phyloP scores from a whole-genome alignment of 2,113 vertebrate genomes.

The Pitta sordida region DNA sequence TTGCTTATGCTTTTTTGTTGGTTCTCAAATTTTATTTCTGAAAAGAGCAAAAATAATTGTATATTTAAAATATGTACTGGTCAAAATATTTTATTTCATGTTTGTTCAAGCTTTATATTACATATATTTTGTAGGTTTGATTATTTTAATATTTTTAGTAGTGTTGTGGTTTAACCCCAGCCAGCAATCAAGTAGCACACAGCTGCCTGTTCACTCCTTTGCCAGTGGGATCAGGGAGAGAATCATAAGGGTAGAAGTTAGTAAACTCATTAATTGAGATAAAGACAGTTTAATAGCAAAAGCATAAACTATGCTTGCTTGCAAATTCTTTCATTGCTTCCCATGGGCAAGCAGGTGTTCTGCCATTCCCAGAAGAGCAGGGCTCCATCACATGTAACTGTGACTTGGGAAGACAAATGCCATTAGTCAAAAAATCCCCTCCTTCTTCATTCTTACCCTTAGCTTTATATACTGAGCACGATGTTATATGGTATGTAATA shows the following conservation, averaged over 20 bases:
- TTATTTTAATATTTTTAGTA: background rate
- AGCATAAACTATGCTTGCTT: background rate
- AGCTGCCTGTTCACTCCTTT: background rate
- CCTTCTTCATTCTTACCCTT: background rate
- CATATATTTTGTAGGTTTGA: background rate
- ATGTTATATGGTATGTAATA: background rate
- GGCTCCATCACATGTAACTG: fast-evolving
- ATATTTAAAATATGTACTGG: background rate
- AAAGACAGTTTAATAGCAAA: background rate
- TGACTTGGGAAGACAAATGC: background rate
- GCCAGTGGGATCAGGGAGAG: background rate
- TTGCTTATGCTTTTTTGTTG: background rate
- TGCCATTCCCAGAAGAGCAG: background rate
- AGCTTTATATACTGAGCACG: no score
- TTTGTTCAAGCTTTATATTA: background rate
- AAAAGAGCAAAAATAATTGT: background rate
- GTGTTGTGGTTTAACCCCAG: no score
- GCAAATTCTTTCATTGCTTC: background rate
- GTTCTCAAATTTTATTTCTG: background rate
- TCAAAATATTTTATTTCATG: background rate
- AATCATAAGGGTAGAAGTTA: background rate
- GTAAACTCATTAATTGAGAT: background rate
- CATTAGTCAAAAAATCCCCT: background rate
- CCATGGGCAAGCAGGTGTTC: background rate
- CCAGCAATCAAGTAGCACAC: background rate